These are phyloP conservation scores for Mizuhopecten yessoensis DNA, from an alignment of 1,140 invertebrate species.

Conservation along the genomic window DNA sequence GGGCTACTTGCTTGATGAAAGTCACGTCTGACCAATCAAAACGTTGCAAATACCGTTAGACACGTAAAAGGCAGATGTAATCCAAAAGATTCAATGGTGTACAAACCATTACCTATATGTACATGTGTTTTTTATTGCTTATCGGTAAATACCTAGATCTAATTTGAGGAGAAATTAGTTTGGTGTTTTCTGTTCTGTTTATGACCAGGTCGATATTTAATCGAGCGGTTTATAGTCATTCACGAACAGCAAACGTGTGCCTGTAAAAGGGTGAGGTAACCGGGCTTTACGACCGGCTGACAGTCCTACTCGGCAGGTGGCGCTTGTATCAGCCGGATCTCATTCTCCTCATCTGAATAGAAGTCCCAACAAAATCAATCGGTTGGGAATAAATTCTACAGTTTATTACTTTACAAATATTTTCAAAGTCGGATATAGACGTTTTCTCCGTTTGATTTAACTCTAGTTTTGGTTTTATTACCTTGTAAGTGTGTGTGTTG, in stretches of 20 bases:
- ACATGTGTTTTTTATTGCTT: no score
- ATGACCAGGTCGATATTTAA: conserved; percentile 20
- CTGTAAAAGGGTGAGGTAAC: background rate
- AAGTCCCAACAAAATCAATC: background rate
- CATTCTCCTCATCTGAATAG: background rate
- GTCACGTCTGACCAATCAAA: no score
- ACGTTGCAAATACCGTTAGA: no score
- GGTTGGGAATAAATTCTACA: background rate
- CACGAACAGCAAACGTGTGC: background rate
- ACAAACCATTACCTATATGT: conserved; percentile 12
- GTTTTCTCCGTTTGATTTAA: background rate
- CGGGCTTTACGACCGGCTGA: background rate
- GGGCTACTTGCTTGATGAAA: no score
- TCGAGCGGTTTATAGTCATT: background rate
- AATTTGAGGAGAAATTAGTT: conserved; percentile 13
- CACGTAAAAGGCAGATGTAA: no score
- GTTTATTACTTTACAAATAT: conserved; percentile 21
- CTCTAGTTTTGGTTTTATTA: background rate
- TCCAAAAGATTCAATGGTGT: background rate
- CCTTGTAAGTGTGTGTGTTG: conserved; percentile 22
- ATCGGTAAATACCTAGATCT: background rate
- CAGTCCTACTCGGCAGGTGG: background rate
- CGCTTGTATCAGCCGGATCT: background rate
- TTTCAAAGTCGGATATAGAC: background rate
- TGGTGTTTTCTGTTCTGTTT: background rate